Percentiles rank a stretch among this genome's conserved stretches.
Conservation (phyloP, 1,140 invertebrate genomes). For the Drosophila pandora region DNA sequence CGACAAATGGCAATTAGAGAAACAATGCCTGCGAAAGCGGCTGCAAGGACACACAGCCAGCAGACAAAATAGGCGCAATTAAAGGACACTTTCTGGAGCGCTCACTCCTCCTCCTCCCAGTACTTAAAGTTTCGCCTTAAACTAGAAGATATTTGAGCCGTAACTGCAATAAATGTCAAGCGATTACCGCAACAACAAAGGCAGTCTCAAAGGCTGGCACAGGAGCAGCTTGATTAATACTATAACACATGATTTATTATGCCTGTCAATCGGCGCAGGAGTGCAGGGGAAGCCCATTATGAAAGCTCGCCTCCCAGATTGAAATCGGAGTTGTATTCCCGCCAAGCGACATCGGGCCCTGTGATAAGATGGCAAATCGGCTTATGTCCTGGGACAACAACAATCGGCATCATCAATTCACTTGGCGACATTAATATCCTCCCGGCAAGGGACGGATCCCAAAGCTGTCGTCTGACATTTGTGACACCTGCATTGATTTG, state of each 20-base stretch:
- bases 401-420: constrained; percentile 81
- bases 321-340: constrained; percentile 44
- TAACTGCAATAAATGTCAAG: constrained; percentile 76
- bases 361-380: constrained; percentile 81
- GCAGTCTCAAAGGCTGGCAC: constrained; percentile 15
- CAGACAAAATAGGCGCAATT: constrained; percentile 59
- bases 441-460: constrained; percentile 31
- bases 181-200: constrained; percentile 68
- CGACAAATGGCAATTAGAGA: constrained; percentile 76
- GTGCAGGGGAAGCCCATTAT: constrained; percentile 69
- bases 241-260: constrained; percentile 81
- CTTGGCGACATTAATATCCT: constrained; percentile 81
- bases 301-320: constrained; percentile 72
- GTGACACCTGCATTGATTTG: constrained; percentile 82
- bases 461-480: constrained; percentile 81
- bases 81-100: constrained; percentile 39
- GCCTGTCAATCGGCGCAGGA: constrained; percentile 63
- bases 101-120: background rate
- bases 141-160: constrained; percentile 22
- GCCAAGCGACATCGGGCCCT: constrained; percentile 24
- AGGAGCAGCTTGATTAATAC: constrained; percentile 74
- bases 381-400: constrained; percentile 66
- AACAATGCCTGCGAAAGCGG: constrained; percentile 60
- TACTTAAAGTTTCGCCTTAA: constrained; percentile 31
- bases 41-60: constrained; percentile 1